Evolutionary conservation across 2,888 invertebrate species (phyloP).

Genomic region (Cetonia aurata): DNA sequence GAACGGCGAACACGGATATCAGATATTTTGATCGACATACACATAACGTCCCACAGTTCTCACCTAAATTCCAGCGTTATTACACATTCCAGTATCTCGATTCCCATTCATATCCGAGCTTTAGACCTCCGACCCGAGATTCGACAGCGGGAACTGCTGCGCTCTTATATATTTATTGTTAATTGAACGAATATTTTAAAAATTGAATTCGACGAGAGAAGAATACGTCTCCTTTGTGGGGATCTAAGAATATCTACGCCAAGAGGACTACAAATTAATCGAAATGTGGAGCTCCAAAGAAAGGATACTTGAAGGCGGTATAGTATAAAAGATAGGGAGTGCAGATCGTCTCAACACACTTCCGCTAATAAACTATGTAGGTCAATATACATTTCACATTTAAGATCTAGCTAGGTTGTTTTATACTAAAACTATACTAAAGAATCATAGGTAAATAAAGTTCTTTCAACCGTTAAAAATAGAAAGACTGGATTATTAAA

Average conservation of each 20-base stretch:
- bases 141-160: constrained; percentile 18
- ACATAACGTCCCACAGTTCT: constrained; percentile 42
- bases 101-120: constrained; percentile 20
- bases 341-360: no score
- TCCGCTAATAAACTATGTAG: no score
- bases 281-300: no score
- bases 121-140: constrained; percentile 17
- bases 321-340: no score
- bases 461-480: no score
- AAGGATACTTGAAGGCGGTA: no score
- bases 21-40: constrained; percentile 44
- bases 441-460: no score
- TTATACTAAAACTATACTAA: no score
- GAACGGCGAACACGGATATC: constrained; percentile 41
- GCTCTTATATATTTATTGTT: constrained; percentile 32
- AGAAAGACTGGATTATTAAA: no score
- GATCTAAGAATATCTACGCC: not conserved
- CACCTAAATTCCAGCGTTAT: constrained; percentile 45
- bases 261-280: no score
- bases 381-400: no score
- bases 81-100: constrained; percentile 44
- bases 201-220: constrained; percentile 6
- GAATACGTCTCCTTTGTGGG: constrained; percentile 20
- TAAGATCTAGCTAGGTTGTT: no score
- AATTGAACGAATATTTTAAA: constrained; percentile 23